Conservation (phyloP, 2,797 vertebrate genomes). For the Agapornis canus region DNA sequence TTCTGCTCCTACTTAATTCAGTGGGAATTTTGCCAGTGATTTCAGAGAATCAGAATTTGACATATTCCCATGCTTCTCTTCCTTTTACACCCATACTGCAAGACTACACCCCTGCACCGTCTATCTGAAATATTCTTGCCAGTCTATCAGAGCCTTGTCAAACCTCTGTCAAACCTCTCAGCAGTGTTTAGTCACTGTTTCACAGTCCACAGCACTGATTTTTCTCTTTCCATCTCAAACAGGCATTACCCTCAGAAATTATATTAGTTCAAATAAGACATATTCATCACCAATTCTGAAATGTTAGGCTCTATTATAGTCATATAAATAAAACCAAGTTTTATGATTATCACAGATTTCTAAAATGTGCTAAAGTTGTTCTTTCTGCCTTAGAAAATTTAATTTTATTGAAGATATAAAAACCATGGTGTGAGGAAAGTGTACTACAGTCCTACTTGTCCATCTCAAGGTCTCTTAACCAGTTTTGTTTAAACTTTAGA, state of each 20-base stretch:
- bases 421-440: background rate
- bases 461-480: background rate
- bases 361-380: background rate
- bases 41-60: constrained; percentile 1
- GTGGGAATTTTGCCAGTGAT: background rate
- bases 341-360: background rate
- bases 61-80: background rate
- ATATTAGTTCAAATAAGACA: background rate
- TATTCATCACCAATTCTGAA: background rate
- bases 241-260: background rate
- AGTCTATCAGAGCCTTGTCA: background rate
- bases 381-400: background rate
- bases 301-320: background rate
- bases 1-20: background rate
- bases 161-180: background rate
- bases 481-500: background rate
- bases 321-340: background rate
- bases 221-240: background rate
- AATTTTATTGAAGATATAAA: background rate
- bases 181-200: background rate
- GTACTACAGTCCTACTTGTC: background rate
- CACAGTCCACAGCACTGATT: background rate
- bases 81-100: background rate
- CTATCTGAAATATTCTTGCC: background rate
- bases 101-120: background rate